Evolutionary conservation across 2,888 invertebrate species (phyloP).

Genomic region (Steinernema hermaphroditum): DNA sequence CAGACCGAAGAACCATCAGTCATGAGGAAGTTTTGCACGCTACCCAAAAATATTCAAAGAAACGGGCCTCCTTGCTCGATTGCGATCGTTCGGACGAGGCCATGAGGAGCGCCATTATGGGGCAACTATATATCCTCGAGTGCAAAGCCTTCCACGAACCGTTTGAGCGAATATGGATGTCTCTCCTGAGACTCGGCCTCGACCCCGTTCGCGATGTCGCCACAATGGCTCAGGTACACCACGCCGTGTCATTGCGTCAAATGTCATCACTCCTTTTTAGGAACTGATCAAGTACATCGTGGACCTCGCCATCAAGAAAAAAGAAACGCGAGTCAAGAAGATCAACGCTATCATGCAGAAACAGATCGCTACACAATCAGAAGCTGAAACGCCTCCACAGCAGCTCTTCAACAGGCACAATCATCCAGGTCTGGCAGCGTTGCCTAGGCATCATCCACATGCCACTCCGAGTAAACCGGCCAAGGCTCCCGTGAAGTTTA

Average conservation of each 20-base stretch:
- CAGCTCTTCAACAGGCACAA: conserved; percentile 13
- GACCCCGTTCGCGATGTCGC: conserved; percentile 88
- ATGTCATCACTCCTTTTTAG: background rate
- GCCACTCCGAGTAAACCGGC: conserved; percentile 13
- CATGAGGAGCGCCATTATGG: conserved; percentile 29
- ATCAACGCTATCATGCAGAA: background rate
- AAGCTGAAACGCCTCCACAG: background rate
- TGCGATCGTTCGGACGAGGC: background rate
- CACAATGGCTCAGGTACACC: conserved; percentile 53
- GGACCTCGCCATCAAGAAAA: background rate
- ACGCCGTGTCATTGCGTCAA: too few species aligned
- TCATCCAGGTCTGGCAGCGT: background rate
- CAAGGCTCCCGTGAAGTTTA: conserved; percentile 32
- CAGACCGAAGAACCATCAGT: conserved; percentile 11
- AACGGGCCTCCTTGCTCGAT: conserved; percentile 28
- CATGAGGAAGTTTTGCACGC: background rate
- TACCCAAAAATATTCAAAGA: background rate
- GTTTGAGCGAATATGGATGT: conserved; percentile 86
- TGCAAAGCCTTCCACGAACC: conserved; percentile 68
- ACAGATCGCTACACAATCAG: conserved; percentile 10
- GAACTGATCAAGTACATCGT: background rate
- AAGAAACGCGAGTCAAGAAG: conserved; percentile 11
- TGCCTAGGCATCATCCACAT: background rate
- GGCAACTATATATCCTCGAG: conserved; percentile 50
- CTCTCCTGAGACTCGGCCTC: conserved; percentile 77